Evolutionary conservation across 2,888 invertebrate genomes (phyloP), one percentile per base, ranked within the genome.

Genomic region (Pseudococcus viburni): DNA sequence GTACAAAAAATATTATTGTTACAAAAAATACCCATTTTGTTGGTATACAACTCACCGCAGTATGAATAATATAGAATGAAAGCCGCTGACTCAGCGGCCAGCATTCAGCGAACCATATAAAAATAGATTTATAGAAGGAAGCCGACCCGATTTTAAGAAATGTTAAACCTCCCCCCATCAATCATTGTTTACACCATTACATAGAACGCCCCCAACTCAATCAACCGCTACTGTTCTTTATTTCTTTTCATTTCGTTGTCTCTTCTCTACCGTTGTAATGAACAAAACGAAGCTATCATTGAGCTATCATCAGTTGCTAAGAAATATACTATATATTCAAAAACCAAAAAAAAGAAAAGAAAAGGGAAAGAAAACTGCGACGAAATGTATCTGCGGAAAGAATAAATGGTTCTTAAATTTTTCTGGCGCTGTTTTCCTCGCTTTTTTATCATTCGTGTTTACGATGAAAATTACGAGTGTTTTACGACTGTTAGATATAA

Each of bases 131-230:
- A 87, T 87, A 80, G 80, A 80, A 87, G 80, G 48, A 42, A 55
- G 42, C 33, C 48, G 55, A 87, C 11, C 87, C 87, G 77, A 87
- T 80, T 87, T 87, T 59, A 86, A 68, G 80, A 46, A 73, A 26
- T 73, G 80, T 80, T 87, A 77, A 80, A 87, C 87, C 87, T 87
- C 87, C 87, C 86, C 87, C 80, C 46, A 87, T 87, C 87, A 87
- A 87, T 87, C 87, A 87, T 80, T 33, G 77, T 19, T 80, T 77
- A 48, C 87, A 73, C 48, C 80, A 55, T 80, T 51, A 51, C 33
- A 77, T 73, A 33, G 51, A 80, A 77, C 77, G 80, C 87, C 87
- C 80, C 39, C 80, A 87, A 87, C 87, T 87, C 87, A 87, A 87
- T 87, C 87, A 87, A 48, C 55, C 55, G 46, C 59, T 73, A 33